Evolutionary conservation across 2,888 invertebrate genomes (phyloP), one percentile per base, ranked within the genome.

Genomic region (Agonum fuliginosum): DNA sequence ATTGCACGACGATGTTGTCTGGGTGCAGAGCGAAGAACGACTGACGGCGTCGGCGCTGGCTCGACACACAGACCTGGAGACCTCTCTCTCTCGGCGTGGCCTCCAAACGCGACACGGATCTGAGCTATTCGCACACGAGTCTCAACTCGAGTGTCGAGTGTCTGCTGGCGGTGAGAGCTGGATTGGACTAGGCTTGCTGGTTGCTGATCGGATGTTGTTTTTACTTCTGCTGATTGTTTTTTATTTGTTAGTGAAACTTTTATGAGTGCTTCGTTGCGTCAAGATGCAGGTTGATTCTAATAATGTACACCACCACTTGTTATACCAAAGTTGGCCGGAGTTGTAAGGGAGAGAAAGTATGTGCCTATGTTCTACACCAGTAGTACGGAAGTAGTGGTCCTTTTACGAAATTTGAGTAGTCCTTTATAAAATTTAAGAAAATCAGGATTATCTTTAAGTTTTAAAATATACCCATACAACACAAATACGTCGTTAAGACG

Each of bases 41-140:
- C 72, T 72, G 69, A n/a, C 37, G 19, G 30, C 51, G 14, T 24
- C 24, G n/a, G 22, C n/a, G 14, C 17, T 48, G 17, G 14, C 37
- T 30, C 27, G 67, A 67, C 75, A 75, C 48, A 75, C 67, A 65
- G 75, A 75, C 75, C 75, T 34, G 67, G 67, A 67, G 75, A 74
- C 74, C 72, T 62, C 73, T 22, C 24, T 58, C 58, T 58, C 58
- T 62, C 67, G 14, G 41, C 41, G 48, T 30, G 46, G 48, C 75
- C 67, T 24, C 62, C 62, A 74, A 54, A 73, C 22, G 12, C 24
- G 27, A 54, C 54, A 27, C 46, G 46, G 46, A 46, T 46, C 46
- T 41, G 46, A 14, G 46, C 46, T 46, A 17, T 2, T 17, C 19
- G 46, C n/a, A 6, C 27, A 27, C 3, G 10, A 12, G 3, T 37